Base-by-base conservation (phyloP, 35 echinoderm and acorn worm species). In the Amphiura filiformis region DNA sequence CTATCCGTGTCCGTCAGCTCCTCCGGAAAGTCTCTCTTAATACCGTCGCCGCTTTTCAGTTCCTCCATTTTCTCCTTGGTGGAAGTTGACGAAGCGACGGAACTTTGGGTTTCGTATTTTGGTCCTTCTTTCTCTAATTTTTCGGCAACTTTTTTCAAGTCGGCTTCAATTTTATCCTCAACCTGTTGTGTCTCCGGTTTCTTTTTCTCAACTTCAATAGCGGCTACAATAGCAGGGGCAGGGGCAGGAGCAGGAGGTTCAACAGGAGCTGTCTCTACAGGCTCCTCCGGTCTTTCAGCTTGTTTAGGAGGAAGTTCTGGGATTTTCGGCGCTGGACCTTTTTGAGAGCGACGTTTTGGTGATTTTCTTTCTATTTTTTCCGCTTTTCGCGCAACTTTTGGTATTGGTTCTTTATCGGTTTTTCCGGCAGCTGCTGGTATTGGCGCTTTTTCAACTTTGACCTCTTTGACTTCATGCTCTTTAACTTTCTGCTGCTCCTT, bases 401-500 rank as follows among this genome's bases (percentile, higher is more conserved):
- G n/a, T n/a, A n/a, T n/a, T n/a, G n/a, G n/a, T n/a, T n/a, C n/a
- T n/a, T n/a, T n/a, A 37, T 17, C 76, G 34, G 65, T 41, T 77
- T 49, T n/a, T n/a, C n/a, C n/a, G n/a, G n/a, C n/a, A n/a, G n/a
- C n/a, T 87, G 17, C 31, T 56, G 38, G 81, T 15, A 35, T 35
- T 37, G 57, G 34, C 41, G 35, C 37, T 86, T 37, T 56, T 23
- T 36, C 70, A 15, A 14, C 11, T 39, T 76, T 77, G 13, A 36
- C 30, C 41, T 76, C 70, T 31, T 78, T 78, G 26, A 20, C 65
- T 78, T 42, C 78, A 14, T 75, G 64, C 49, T 76, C 47, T 49
- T 37, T 92, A 47, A 35, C 76, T 87, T 26, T 80, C 84, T 39
- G 70, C 31, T 83, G 65, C 65, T 88, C 81, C 70, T 87, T 83